These are phyloP conservation scores for Psittacus erithacus DNA, from an alignment of 2,113 vertebrate genomes.

Conservation along the genomic window DNA sequence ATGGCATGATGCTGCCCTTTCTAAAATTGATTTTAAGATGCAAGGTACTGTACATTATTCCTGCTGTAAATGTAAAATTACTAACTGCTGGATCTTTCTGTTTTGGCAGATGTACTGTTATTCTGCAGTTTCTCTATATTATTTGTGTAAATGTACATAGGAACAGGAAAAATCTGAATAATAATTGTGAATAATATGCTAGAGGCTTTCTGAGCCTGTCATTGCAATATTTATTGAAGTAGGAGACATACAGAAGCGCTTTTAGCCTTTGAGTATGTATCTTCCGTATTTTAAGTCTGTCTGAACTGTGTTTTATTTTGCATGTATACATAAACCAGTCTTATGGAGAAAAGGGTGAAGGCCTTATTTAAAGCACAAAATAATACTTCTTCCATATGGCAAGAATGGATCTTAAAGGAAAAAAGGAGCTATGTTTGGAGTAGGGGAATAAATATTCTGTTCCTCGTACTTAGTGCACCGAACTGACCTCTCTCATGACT, in stretches of 20 bases:
- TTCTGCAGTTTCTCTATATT: not conserved
- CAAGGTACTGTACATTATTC: not conserved
- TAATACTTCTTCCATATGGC: not conserved
- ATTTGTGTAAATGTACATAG: not conserved
- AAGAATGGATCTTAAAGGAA: not conserved
- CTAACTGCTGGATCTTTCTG: not conserved
- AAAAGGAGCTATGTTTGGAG: not conserved
- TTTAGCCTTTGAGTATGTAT: not conserved
- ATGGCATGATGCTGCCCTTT: not conserved
- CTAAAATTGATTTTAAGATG: not conserved
- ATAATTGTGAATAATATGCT: not conserved
- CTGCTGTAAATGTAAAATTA: not conserved
- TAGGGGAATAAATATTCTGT: not conserved
- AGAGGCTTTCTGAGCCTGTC: not conserved
- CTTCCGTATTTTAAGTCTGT: not conserved
- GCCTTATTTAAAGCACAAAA: not conserved
- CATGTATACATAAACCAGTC: not conserved
- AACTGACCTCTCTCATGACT: not conserved
- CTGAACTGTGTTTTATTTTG: not conserved
- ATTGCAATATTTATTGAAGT: not conserved
- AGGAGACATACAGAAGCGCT: not conserved
- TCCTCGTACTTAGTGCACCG: not conserved
- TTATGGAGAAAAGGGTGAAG: not conserved
- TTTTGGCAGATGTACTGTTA: fast-evolving
- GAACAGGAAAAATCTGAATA: not conserved